Percentiles rank a stretch among this genome's conserved stretches.
Conservation (phyloP, 2,113 vertebrate species). For the Entomyzon cyanotis region DNA sequence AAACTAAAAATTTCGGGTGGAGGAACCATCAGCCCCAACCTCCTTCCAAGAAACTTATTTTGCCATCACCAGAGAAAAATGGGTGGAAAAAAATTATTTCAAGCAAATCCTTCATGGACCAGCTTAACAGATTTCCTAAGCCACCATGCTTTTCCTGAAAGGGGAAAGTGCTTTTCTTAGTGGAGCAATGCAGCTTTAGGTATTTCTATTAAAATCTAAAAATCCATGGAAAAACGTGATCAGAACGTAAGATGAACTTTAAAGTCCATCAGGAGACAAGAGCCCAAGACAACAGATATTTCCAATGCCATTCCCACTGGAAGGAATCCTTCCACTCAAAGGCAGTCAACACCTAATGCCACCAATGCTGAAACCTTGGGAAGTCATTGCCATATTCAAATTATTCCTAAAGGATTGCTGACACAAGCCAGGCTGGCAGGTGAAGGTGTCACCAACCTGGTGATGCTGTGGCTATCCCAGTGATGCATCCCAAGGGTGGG, state of each 20-base stretch:
- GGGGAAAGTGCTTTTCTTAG: background rate
- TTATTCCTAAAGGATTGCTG: background rate
- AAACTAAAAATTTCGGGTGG: background rate
- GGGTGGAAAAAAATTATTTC: background rate
- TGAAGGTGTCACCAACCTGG: background rate
- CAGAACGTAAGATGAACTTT: background rate
- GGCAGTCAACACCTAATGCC: background rate
- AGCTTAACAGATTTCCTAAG: background rate
- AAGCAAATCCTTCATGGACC: background rate
- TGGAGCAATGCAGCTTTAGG: background rate
- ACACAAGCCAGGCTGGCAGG: background rate
- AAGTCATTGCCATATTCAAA: background rate
- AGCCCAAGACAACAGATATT: accelerated
- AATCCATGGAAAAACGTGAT: background rate
- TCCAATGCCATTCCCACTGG: accelerated
- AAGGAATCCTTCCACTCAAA: background rate
- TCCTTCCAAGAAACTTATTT: background rate
- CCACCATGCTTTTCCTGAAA: accelerated
- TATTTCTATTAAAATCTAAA: background rate
- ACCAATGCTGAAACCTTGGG: background rate
- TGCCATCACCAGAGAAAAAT: background rate
- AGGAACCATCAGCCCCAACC: background rate
- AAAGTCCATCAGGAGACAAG: background rate
- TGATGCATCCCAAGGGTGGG: accelerated
- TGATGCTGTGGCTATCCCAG: background rate